Evolutionary conservation across 2,888 invertebrate genomes (phyloP).

Genomic region (Nephrotoma guestfalica): DNA sequence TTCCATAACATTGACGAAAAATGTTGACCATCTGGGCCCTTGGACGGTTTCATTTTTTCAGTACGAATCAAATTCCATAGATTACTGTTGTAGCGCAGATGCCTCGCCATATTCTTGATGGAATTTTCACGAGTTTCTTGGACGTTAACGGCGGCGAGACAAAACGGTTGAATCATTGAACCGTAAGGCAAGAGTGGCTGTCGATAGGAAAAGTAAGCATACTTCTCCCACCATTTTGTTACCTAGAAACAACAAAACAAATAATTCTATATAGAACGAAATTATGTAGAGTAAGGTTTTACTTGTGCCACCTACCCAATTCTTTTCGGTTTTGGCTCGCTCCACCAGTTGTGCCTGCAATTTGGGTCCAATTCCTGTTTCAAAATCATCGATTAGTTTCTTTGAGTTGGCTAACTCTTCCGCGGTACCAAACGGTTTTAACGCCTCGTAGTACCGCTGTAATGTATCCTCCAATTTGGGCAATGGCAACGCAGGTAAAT

Average conservation of each 20-base stretch:
- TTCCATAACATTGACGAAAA: slow-evolving; percentile 37
- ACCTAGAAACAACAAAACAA: slow-evolving; percentile 14
- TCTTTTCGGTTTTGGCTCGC: slow-evolving; percentile 31
- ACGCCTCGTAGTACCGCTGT: slow-evolving; percentile 36
- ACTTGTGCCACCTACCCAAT: slow-evolving; percentile 31
- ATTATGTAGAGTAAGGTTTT: too few species aligned
- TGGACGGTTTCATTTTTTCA: slow-evolving; percentile 27
- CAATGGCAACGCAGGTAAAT: slow-evolving; percentile 37
- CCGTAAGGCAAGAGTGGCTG: slow-evolving; percentile 36
- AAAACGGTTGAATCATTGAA: slow-evolving; percentile 34
- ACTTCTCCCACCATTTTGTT: slow-evolving; percentile 41
- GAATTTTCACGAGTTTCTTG: slow-evolving; percentile 21
- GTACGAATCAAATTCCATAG: slow-evolving; percentile 36
- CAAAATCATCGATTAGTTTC: slow-evolving; percentile 34
- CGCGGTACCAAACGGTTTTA: slow-evolving; percentile 33
- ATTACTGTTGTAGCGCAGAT: slow-evolving; percentile 23
- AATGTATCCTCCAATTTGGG: slow-evolving; percentile 37
- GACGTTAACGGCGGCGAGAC: slow-evolving; percentile 21
- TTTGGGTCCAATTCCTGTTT: slow-evolving; percentile 33
- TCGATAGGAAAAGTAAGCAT: slow-evolving; percentile 36
- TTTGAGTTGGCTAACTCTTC: slow-evolving; percentile 33
- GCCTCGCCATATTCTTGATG: slow-evolving; percentile 17
- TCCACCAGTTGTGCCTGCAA: slow-evolving; percentile 34
- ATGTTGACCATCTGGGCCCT: slow-evolving; percentile 26
- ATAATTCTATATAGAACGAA: not conserved